These are phyloP conservation scores for Zosterops hypoxanthus DNA, from an alignment of 2,113 vertebrate species.

Conservation along the genomic window DNA sequence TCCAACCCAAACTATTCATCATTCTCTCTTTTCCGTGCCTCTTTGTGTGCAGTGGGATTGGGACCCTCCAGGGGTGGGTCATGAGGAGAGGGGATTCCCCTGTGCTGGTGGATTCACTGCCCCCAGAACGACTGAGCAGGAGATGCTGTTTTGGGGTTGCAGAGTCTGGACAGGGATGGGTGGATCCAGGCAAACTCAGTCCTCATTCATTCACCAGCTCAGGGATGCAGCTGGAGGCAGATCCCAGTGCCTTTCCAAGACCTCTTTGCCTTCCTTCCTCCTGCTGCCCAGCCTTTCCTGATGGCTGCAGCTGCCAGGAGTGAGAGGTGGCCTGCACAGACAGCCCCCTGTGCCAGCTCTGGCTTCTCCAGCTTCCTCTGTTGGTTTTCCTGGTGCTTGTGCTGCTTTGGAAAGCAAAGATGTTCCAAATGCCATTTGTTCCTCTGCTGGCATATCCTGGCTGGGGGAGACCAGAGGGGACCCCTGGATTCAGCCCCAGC, in stretches of 20 bases:
- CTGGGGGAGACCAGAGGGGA: neutral
- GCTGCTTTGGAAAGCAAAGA: neutral
- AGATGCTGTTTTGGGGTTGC: neutral
- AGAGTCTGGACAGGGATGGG: too few species aligned
- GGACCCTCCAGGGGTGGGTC: neutral
- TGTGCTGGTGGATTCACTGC: neutral
- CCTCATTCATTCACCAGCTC: neutral
- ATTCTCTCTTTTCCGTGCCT: neutral
- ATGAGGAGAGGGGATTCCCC: neutral
- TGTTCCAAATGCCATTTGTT: fast-evolving
- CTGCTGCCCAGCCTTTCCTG: neutral
- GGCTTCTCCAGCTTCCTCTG: fast-evolving
- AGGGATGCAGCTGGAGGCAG: neutral
- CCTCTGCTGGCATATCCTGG: neutral
- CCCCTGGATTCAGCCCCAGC: neutral
- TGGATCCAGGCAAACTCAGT: neutral
- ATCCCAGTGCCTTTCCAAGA: neutral
- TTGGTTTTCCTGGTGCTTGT: fast-evolving
- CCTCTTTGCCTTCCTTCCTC: neutral
- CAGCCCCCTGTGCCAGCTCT: fast-evolving
- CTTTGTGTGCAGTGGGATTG: neutral
- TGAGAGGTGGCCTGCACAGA: fast-evolving
- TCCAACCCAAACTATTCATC: neutral
- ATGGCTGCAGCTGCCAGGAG: neutral
- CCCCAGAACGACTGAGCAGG: neutral